Conservation (phyloP, 2,113 vertebrate genomes). For the Corythornis madagascariensis region DNA sequence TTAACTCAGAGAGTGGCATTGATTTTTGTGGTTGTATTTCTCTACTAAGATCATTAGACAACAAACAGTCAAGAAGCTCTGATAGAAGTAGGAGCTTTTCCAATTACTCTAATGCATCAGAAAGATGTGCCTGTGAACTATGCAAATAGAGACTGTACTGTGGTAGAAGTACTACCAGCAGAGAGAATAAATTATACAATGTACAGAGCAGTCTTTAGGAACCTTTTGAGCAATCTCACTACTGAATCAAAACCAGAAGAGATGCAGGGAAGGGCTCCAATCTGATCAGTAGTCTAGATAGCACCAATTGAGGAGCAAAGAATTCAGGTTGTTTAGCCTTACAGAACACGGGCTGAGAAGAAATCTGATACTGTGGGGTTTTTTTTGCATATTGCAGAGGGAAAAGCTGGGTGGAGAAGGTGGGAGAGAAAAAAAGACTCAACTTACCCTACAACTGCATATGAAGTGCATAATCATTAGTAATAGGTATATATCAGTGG, state of each 20-base stretch:
- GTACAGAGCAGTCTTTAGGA: not conserved
- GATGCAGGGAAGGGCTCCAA: not conserved
- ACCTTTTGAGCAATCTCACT: not conserved
- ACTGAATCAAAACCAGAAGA: not conserved
- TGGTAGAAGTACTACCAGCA: not conserved
- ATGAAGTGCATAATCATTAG: not conserved
- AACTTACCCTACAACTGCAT: not conserved
- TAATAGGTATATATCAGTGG: not conserved
- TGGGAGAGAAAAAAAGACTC: not conserved
- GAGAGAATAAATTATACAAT: not conserved
- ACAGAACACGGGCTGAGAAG: not conserved
- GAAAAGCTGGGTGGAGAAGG: not conserved
- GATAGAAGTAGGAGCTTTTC: not conserved
- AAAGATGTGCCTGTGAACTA: not conserved
- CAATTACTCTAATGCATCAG: not conserved
- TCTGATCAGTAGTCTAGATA: not conserved
- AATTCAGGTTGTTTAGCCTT: not conserved
- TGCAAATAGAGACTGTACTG: not conserved
- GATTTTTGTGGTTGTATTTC: not conserved
- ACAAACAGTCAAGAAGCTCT: not conserved
- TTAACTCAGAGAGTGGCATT: not conserved
- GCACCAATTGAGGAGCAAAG: accelerated
- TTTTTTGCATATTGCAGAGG: not conserved
- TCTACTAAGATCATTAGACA: not conserved
- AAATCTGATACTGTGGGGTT: not conserved